These are phyloP conservation scores for Ganaspis brasiliensis DNA, from an alignment of 2,888 invertebrate genomes.

Conservation along the genomic window DNA sequence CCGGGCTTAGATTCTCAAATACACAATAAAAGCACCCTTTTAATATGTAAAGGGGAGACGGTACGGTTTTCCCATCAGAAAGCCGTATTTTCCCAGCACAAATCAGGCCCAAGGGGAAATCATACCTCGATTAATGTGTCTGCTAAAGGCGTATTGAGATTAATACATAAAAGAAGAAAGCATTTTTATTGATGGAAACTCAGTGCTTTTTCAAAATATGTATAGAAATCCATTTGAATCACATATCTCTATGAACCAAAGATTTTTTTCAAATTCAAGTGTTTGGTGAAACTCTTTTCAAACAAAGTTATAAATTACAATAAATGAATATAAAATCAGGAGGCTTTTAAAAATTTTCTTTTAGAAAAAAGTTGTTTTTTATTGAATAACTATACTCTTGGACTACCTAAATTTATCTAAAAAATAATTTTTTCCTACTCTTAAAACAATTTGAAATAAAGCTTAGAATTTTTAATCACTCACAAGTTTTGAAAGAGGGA, in stretches of 20 bases:
- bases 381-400: no score
- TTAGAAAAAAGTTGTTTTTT: no score
- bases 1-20: constrained; percentile 7
- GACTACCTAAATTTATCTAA: no score
- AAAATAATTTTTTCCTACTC: no score
- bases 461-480: no score
- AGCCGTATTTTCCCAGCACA: constrained; percentile 54
- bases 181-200: not conserved
- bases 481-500: no score
- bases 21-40: constrained; percentile 68
- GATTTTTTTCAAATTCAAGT: not conserved
- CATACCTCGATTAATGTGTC: constrained; percentile 20
- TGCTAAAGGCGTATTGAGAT: constrained; percentile 27
- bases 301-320: no score
- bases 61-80: constrained; percentile 63
- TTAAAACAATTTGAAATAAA: no score
- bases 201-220: not conserved
- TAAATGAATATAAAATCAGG: no score
- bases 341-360: no score
- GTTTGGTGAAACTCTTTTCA: not conserved
- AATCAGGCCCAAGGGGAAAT: constrained; percentile 55
- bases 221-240: not conserved
- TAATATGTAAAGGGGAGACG: constrained; percentile 70
- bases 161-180: constrained; percentile 3
- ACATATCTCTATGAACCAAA: not conserved